Percentiles rank a stretch among this genome's conserved stretches.
Conservation (phyloP, 2,797 vertebrate genomes). For the Prionace glauca region DNA sequence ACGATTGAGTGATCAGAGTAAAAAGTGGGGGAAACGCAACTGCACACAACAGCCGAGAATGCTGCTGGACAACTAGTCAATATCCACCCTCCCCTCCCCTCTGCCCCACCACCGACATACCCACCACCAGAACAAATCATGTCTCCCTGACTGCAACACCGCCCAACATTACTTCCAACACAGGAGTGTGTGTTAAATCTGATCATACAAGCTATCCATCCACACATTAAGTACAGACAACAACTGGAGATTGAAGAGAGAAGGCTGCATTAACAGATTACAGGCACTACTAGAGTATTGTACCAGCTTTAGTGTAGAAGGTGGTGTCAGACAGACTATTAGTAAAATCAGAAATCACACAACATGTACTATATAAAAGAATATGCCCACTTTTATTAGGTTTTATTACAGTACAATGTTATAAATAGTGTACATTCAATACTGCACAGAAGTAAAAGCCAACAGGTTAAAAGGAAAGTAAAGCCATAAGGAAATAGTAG, state of each 20-base stretch:
- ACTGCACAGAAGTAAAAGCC: conserved; percentile 34
- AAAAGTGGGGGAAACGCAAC: neutral
- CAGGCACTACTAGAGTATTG: neutral
- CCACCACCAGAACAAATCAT: neutral
- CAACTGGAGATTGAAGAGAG: neutral
- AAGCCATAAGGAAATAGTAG: neutral
- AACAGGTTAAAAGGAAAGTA: conserved; percentile 21
- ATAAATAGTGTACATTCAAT: conserved; percentile 28
- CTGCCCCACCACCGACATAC: neutral
- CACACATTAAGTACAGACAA: neutral
- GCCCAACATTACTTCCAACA: neutral
- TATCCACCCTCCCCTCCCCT: neutral
- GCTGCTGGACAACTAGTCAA: neutral
- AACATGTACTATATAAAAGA: conserved; percentile 28
- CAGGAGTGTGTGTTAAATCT: neutral
- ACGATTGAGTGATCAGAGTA: neutral
- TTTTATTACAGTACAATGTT: conserved; percentile 37
- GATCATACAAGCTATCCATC: neutral
- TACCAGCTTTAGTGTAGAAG: neutral
- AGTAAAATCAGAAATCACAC: conserved; percentile 28
- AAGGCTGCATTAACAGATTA: neutral
- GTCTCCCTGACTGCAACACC: neutral
- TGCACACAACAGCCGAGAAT: neutral
- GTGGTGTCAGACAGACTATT: neutral
- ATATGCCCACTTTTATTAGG: conserved; percentile 20